Conservation (phyloP, 2,888 invertebrate genomes). For the Tortricodes alternella region DNA sequence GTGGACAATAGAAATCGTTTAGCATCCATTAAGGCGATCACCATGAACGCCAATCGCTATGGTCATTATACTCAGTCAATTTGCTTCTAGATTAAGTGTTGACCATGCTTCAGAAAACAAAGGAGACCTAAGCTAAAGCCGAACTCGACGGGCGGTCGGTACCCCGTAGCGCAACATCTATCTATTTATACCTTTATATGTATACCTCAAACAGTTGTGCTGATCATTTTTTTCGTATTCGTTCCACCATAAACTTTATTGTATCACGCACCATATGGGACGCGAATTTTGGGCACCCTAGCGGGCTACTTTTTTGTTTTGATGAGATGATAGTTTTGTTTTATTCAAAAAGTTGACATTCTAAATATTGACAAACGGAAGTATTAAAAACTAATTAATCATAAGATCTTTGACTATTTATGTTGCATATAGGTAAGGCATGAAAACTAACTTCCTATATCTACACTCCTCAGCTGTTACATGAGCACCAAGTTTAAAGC, state of each 20-base stretch:
- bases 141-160: constrained; percentile 61
- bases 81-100: constrained; percentile 46
- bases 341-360: constrained; percentile 16
- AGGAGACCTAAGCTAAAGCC: constrained; percentile 11
- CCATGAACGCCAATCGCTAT: constrained; percentile 4
- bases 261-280: constrained; percentile 60
- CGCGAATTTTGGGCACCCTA: constrained; percentile 45
- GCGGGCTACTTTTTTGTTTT: constrained; percentile 44
- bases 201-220: constrained; percentile 66
- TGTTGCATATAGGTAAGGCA: too few relatives aligned
- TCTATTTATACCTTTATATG: constrained; percentile 52
- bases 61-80: constrained; percentile 27
- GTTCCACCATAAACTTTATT: constrained; percentile 66
- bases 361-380: too few relatives aligned
- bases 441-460: too few relatives aligned
- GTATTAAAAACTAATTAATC: too few relatives aligned
- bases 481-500: too few relatives aligned
- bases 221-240: constrained; percentile 57
- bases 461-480: too few relatives aligned
- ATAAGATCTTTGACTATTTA: too few relatives aligned
- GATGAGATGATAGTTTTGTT: constrained; percentile 46
- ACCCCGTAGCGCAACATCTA: constrained; percentile 52
- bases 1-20: not conserved
- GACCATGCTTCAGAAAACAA: constrained; percentile 42
- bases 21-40: constrained; percentile 10